Conservation (phyloP, 2,797 vertebrate species). For the Hydrophis major region DNA sequence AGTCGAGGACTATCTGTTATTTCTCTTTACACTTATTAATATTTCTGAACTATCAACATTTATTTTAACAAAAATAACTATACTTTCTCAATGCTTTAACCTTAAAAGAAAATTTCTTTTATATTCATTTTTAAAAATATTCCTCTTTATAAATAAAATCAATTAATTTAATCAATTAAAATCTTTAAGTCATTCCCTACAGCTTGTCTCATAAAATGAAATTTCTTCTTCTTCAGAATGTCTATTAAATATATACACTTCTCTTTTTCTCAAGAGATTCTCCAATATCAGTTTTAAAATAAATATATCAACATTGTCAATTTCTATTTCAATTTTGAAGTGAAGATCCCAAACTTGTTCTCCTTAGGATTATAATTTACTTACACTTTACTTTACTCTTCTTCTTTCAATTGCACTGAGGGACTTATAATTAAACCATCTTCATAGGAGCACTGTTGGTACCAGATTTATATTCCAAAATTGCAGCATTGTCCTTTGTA, state of each 20-base stretch:
- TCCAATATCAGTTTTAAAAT: neutral
- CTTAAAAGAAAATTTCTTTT: neutral
- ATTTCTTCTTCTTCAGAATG: neutral
- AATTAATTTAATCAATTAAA: neutral
- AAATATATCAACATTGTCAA: neutral
- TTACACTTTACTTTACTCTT: neutral
- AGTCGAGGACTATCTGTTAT: neutral
- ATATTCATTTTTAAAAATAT: neutral
- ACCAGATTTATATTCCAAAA: neutral
- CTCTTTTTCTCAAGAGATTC: neutral
- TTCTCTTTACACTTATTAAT: neutral
- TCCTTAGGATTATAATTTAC: neutral
- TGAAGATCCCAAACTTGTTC: no score
- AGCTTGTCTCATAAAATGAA: neutral
- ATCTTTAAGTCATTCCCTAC: neutral
- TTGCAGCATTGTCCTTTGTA: neutral
- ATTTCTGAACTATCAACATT: neutral
- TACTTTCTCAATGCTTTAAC: neutral
- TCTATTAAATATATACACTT: neutral
- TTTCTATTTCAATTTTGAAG: no score
- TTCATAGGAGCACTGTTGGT: neutral
- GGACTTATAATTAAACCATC: neutral
- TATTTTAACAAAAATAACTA: neutral
- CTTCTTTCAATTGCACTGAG: neutral
- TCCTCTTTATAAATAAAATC: neutral